These are phyloP conservation scores for Helleia helle DNA, from an alignment of 2,888 invertebrate species.

Conservation along the genomic window DNA sequence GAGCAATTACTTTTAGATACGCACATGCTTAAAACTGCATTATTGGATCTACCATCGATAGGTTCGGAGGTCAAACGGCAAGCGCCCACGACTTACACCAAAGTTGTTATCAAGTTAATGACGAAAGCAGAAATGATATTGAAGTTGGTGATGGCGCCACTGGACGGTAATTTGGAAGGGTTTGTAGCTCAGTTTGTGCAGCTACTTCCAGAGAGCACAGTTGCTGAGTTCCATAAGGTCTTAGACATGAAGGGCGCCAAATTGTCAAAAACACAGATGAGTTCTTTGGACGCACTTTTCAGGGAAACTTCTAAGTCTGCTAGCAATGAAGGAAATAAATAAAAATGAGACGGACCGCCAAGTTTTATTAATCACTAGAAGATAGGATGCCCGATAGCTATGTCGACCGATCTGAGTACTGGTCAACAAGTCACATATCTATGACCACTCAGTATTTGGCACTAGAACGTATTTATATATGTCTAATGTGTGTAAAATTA, in stretches of 20 bases:
- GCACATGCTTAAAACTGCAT: constrained; percentile 93
- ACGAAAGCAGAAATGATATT: constrained; percentile 98
- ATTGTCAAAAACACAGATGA: constrained; percentile 42
- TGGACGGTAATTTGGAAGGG: constrained; percentile 78
- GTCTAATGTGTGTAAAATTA: too few species aligned
- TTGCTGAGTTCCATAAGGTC: constrained; percentile 94
- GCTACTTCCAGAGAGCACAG: constrained; percentile 90
- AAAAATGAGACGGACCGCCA: too few species aligned
- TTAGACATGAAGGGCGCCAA: constrained; percentile 93
- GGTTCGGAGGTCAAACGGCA: constrained; percentile 91
- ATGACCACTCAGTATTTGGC: too few species aligned
- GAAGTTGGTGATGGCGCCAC: constrained; percentile 97
- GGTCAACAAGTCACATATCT: too few species aligned
- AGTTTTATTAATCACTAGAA: too few species aligned
- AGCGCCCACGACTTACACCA: constrained; percentile 90
- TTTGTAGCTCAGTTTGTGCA: constrained; percentile 93
- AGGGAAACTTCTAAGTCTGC: constrained; percentile 33
- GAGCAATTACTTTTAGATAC: constrained; percentile 96
- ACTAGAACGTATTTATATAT: too few species aligned
- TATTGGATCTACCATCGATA: constrained; percentile 95
- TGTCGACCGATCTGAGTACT: too few species aligned
- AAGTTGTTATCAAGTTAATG: constrained; percentile 92
- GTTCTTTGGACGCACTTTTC: constrained; percentile 40
- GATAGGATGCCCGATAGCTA: too few species aligned
- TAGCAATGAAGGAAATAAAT: constrained; percentile 23